phyloP scores from a whole-genome alignment of 2,113 vertebrate species.

The Boleophthalmus pectinirostris region DNA sequence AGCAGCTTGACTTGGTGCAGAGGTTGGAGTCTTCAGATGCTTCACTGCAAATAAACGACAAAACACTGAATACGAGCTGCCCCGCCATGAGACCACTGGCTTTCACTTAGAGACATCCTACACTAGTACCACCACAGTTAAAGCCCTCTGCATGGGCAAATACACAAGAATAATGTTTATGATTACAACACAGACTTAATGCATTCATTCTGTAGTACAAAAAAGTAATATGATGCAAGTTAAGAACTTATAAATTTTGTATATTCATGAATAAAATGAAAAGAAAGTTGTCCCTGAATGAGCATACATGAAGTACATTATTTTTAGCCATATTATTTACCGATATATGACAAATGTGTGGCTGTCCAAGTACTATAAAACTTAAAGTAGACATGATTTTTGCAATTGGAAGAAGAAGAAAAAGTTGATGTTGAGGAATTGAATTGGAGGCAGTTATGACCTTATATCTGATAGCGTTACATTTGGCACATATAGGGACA shows the following conservation, averaged over 20 bases:
- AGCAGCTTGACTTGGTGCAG: conserved; percentile 33
- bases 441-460: neutral
- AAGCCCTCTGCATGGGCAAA: neutral
- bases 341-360: too few species aligned
- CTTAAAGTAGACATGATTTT: neutral
- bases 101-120: neutral
- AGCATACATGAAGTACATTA: too few species aligned
- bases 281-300: too few species aligned
- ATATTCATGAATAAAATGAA: neutral
- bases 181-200: neutral
- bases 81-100: conserved; percentile 44
- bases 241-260: neutral
- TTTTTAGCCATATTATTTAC: too few species aligned
- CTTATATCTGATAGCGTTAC: neutral
- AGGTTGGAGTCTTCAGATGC: conserved; percentile 20
- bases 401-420: neutral
- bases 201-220: too few species aligned
- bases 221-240: neutral
- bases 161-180: neutral
- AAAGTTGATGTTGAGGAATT: neutral
- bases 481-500: neutral
- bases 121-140: neutral
- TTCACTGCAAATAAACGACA: conserved; percentile 21
- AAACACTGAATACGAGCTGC: conserved; percentile 31
- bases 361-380: neutral